Evolutionary conservation across 2,113 vertebrate species (phyloP), one percentile per base, ranked within the genome.

Genomic region (Suricata suricatta): DNA sequence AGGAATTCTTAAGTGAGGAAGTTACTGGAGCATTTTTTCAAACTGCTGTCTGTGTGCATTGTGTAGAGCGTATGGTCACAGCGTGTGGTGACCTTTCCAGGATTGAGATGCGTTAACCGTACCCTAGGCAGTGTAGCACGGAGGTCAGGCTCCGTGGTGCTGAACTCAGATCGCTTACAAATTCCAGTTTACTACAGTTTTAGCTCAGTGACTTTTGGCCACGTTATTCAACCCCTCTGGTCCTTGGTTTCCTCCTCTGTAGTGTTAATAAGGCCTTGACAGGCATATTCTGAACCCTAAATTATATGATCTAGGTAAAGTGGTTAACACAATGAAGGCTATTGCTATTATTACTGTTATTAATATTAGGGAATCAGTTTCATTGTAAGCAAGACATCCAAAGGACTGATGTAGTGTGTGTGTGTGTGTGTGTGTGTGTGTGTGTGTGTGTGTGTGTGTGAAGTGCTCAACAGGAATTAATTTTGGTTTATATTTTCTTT

Each of bases 201-300:
- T 41, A 10, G 23, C 47, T 90, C 79, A 64, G 5, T 52, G 64
- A 76, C 31, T 72, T 52, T 52, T 19, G 76, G 33, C 50, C 68
- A 90, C 74, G 15, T 71, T 69, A 81, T 74, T 92, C 94, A 71
- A 92, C 41, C 25, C 41, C 3, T 85, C 44, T 66, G 29, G 19
- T 35, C 60, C 54, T 93, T 50, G 50, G 35, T 84, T 80, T 82
- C 68, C 12, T 92, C 74, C 47, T 90, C 57, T 88, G 23, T 79
- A 92, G 68, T 87, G 7, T 66, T 54, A 41, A 41, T 25, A 66
- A 44, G 27, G 60, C 29, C n/a, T 41, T 50, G 77, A 83, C 9
- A 60, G 41, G 33, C 15, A 96, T 68, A 50, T 86, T 85, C 79
- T 87, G 21, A 96, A 93, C 27, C 47, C 81, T 93, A 96, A 97